Conservation (phyloP, 2,797 vertebrate species). For the Tinamus major region DNA sequence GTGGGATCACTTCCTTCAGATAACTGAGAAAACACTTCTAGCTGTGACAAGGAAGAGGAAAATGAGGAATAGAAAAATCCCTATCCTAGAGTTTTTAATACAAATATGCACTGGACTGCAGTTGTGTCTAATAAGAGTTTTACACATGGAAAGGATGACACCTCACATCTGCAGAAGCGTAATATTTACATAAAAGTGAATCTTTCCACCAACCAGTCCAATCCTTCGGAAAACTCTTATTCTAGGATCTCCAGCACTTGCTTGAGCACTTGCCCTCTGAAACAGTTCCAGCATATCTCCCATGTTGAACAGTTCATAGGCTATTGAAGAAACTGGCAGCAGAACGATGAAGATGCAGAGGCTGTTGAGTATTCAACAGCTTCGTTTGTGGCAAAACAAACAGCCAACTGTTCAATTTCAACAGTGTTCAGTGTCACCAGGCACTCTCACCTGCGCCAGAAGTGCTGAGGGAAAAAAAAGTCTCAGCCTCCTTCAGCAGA, state of each 20-base stretch:
- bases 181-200: not conserved
- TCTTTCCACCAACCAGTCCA: not conserved
- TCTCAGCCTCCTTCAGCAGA: not conserved
- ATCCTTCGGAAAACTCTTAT: not conserved
- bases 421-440: not conserved
- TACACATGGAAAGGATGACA: not conserved
- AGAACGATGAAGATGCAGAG: not conserved
- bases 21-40: constrained; percentile 38
- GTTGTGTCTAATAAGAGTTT: not conserved
- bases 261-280: not conserved
- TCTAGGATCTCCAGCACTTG: not conserved
- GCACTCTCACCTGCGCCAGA: no score
- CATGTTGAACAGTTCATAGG: not conserved
- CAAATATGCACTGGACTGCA: not conserved
- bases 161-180: not conserved
- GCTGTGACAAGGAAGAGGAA: constrained; percentile 31
- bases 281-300: not conserved
- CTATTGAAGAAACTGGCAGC: not conserved
- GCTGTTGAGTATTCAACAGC: not conserved
- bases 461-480: not conserved
- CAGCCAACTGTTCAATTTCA: not conserved
- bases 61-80: constrained; percentile 16
- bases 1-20: constrained; percentile 27
- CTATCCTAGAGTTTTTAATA: constrained; percentile 10
- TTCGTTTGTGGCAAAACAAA: not conserved